Conservation (phyloP, 2,888 invertebrate species). For the Cantharis flavilabris region DNA sequence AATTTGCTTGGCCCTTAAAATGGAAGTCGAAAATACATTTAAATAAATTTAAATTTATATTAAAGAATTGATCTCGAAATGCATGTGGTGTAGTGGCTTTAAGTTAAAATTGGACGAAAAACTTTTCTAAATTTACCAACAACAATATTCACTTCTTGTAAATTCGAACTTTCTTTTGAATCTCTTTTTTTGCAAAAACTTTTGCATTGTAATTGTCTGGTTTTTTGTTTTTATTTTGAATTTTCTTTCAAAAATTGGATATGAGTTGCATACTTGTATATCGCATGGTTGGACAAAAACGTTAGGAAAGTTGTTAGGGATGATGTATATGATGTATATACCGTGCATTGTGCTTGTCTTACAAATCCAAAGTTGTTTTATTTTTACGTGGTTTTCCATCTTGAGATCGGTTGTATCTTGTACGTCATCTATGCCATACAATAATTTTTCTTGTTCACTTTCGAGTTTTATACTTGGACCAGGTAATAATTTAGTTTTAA, state of each 20-base stretch:
- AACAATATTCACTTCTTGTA: conserved; percentile 1
- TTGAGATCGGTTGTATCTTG: background rate
- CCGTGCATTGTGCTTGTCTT: background rate
- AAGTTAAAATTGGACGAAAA: conserved; percentile 26
- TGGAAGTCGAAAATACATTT: background rate
- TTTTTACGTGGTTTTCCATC: background rate
- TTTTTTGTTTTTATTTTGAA: background rate
- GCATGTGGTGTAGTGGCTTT: conserved; percentile 23
- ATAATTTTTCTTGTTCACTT: background rate
- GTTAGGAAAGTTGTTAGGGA: background rate
- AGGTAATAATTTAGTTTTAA: background rate
- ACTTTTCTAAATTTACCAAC: conserved; percentile 12
- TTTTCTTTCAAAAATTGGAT: background rate
- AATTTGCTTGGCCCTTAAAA: background rate
- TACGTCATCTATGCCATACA: background rate
- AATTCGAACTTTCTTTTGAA: background rate
- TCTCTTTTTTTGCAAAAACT: background rate
- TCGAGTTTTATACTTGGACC: background rate
- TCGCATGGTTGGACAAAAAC: background rate
- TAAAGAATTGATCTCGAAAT: conserved; percentile 1
- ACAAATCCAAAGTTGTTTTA: background rate
- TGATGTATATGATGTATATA: background rate
- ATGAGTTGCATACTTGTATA: background rate
- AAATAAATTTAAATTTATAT: background rate
- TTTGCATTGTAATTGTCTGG: background rate